Conservation (phyloP, 2,113 vertebrate species). For the Strigops habroptila region DNA sequence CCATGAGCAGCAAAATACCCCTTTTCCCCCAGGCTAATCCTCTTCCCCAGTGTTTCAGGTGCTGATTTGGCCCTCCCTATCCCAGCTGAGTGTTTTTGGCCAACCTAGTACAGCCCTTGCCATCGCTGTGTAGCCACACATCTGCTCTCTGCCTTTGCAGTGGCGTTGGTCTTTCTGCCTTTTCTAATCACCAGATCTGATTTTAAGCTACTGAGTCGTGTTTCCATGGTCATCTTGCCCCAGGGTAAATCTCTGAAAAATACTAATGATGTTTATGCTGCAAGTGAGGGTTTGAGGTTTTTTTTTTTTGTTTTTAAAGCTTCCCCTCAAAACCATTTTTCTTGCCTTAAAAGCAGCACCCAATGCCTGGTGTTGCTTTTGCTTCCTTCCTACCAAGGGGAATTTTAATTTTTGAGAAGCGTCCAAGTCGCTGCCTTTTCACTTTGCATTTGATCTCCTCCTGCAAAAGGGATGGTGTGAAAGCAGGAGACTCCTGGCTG, state of each 20-base stretch:
- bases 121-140: accelerated
- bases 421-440: neutral
- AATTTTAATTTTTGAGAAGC: constrained; percentile 32
- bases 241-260: neutral
- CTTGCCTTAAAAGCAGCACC: neutral
- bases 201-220: accelerated
- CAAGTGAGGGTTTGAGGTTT: neutral
- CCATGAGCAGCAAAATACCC: neutral
- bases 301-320: neutral
- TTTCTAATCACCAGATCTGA: neutral
- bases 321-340: neutral
- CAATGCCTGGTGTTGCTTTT: neutral
- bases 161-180: neutral
- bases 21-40: neutral
- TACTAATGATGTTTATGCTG: neutral
- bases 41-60: neutral
- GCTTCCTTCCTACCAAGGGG: neutral
- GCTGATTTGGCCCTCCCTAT: neutral
- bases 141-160: neutral
- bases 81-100: neutral
- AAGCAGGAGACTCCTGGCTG: neutral
- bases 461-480: neutral
- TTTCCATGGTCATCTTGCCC: neutral
- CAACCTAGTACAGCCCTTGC: neutral
- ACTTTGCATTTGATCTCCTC: neutral